A percentile compares a stretch with the other conserved stretches of the same genome.
Evolutionary conservation across 2,797 vertebrate genomes (phyloP).

Genomic region (Lutjanus campechanus): DNA sequence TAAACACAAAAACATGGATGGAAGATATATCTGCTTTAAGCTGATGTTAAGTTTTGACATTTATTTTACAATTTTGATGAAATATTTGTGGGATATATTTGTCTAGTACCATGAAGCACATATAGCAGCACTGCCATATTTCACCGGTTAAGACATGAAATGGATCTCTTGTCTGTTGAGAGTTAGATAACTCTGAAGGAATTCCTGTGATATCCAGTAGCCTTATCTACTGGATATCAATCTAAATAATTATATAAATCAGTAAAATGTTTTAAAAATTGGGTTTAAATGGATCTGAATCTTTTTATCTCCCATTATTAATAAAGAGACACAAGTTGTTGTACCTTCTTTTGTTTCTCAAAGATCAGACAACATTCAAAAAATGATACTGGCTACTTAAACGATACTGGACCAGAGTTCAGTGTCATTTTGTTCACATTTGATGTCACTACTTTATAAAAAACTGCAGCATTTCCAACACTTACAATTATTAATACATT

Average conservation of each 20-base stretch:
- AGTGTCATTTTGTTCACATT: not conserved
- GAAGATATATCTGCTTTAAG: not conserved
- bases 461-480: not conserved
- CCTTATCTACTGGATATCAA: not conserved
- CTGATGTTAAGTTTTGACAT: not conserved
- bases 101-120: not conserved
- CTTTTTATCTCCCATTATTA: not conserved
- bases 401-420: not conserved
- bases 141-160: not conserved
- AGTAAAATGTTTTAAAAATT: not conserved
- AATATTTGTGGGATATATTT: not conserved
- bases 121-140: too few species aligned
- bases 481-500: not conserved
- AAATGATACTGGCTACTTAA: not conserved
- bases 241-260: too few species aligned
- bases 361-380: not conserved
- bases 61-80: not conserved
- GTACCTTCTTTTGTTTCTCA: not conserved
- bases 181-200: not conserved
- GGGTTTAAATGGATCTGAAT: not conserved
- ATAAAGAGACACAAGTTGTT: not conserved
- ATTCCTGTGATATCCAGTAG: not conserved
- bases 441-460: not conserved
- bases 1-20: not conserved
- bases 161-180: not conserved